Base-by-base conservation (phyloP, 2,797 vertebrate genomes). In the Iguana delicatissima region DNA sequence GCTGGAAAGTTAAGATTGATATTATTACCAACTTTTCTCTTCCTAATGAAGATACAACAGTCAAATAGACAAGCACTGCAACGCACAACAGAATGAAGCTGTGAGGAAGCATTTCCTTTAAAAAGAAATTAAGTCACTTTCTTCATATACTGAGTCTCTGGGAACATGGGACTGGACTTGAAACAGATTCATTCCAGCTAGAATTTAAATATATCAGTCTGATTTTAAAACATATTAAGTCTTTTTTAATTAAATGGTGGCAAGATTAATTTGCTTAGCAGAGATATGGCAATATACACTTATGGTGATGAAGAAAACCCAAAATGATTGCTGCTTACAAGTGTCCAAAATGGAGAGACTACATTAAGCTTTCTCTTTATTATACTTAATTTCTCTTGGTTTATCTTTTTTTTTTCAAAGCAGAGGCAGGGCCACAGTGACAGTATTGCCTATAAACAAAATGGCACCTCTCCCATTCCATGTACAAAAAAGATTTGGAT, bases 181-280 rank as follows among this genome's bases (percentile, higher is more conserved):
- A 67, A 94, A 81, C 84, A 88, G 52, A 29, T 0, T 94, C 79
- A 6, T 81, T 59, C 89, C 90, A 93, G 86, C 88, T 83, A 46
- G 0, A 0, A 73, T 93, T 93, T 92, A 95, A 92, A 52, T 89
- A 74, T 46, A 79, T 93, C 92, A 93, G 85, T 92, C 92, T 89
- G 88, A 90, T 57, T 69, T 85, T n/a, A n/a, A 88, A 89, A 93
- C 86, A 85, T 20, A 6, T 94, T 95, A 90, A 87, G 86, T 91
- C 93, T 85, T 2, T 94, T 95, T 94, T 95, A 93, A 95, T 95
- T 94, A 93, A 81, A 90, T 29, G 84, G 90, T 73, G 88, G 82
- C 82, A 93, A 90, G 89, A 69, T 69, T 26, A 69, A 69, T 32
- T 29, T 29, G 24, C 64, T 29, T 69, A 32, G 26, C 64, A 69